Base-by-base conservation (phyloP, 2,888 invertebrate genomes). In the Craniophora ligustri region DNA sequence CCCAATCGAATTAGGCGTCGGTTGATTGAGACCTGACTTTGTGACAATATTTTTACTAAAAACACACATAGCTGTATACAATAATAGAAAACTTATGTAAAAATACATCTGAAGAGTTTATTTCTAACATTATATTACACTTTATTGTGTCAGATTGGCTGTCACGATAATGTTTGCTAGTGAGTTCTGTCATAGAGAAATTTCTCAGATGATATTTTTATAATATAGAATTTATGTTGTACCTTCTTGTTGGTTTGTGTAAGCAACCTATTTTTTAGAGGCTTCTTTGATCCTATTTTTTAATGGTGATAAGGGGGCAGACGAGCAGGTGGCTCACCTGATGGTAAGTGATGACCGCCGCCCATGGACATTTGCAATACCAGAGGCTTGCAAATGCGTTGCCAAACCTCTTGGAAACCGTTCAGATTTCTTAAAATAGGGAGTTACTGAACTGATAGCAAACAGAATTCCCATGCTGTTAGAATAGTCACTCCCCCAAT, bases 71-170 rank as follows among this genome's bases (percentile, higher is more conserved):
- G 66, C 75, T 82, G 75, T 66, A 58, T 77, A 79, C 79, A 72
- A 82, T 76, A 69, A 66, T 82, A 85, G 69, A 78, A 86, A 84
- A 81, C 58, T 68, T 70, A 68, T 79, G 81, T 86, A 85, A 79
- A 88, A 79, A 85, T 76, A 66, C 89, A 89, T 89, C 79, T 78
- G 84, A 82, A 81, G 60, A 62, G 41, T 46, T 53, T 45, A 63
- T 58, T 57, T 41, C 66, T 73, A 71, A 59, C 62, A 55, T 55
- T 63, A 41, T 56, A 41, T 53, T 44, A 38, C 30, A 44, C 32
- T 11, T 14, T 23, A 2, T 11, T 6, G 23, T 38, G 49, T 28
- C 49, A 42, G 23, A 21, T 15, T 30, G 16, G 8, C 3, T 26
- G 26, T 26, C 26, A n/a, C 8, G 10, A n/a, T 0, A 8, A 21